These are phyloP conservation scores for Chelon auratus DNA, from an alignment of 2,797 vertebrate genomes.

Conservation along the genomic window DNA sequence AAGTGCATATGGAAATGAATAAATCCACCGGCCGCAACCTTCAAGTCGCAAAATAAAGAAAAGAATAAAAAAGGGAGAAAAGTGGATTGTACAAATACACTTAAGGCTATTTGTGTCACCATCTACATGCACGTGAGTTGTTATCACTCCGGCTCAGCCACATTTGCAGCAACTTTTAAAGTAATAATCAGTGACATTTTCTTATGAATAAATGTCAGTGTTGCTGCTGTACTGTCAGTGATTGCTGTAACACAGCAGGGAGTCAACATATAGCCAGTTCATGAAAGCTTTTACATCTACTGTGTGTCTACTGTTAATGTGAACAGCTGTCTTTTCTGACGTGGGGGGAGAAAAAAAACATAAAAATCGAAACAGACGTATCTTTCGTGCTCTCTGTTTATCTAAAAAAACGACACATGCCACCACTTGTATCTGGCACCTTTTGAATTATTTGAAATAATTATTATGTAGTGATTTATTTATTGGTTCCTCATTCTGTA, in stretches of 20 bases:
- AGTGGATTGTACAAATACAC: slow-evolving; percentile 28
- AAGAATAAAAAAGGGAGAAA: slow-evolving; percentile 19
- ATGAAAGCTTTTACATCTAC: slow-evolving; percentile 70
- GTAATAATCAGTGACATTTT: slow-evolving; percentile 76
- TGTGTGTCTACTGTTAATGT: neutral
- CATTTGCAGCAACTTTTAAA: slow-evolving; percentile 63
- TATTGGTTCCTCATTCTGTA: neutral
- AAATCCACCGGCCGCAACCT: neutral
- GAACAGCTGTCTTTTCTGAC: slow-evolving; percentile 42
- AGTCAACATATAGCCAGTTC: slow-evolving; percentile 71
- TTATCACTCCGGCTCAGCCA: slow-evolving; percentile 36
- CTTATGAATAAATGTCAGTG: slow-evolving; percentile 73
- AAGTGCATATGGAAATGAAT: slow-evolving; percentile 30
- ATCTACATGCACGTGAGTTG: slow-evolving; percentile 11
- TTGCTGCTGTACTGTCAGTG: slow-evolving; percentile 59
- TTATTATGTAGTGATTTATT: neutral
- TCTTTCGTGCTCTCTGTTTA: slow-evolving; percentile 14
- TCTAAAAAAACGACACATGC: neutral
- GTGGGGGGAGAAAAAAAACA: neutral
- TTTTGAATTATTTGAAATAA: too few species aligned
- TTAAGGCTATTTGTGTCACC: slow-evolving; percentile 31
- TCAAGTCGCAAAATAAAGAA: neutral
- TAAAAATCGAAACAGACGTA: slow-evolving; percentile 5
- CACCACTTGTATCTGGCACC: too few species aligned
- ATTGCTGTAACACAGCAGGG: slow-evolving; percentile 66